Percentiles rank a stretch among this genome's conserved stretches.
phyloP scores from a whole-genome alignment of 2,888 invertebrate genomes.

The Himalopsyche japonica region DNA sequence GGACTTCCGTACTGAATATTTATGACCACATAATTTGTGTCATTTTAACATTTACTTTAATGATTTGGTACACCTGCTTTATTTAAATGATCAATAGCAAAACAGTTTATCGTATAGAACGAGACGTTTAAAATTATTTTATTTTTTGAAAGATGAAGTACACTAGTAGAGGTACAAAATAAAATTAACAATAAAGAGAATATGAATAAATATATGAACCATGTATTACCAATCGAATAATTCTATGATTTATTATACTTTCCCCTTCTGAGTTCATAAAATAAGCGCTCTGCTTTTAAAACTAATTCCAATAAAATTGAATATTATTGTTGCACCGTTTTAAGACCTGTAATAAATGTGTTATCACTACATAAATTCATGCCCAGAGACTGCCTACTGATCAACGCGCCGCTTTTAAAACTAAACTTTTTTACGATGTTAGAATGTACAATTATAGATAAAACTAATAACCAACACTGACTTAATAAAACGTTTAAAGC shows the following conservation, averaged over 20 bases:
- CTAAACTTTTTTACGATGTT: neutral
- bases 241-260: neutral
- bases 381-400: neutral
- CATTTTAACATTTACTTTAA: no score
- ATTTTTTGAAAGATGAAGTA: neutral
- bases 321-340: neutral
- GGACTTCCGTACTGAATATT: no score
- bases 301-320: neutral
- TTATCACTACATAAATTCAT: neutral
- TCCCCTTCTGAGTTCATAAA: neutral
- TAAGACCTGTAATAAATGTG: neutral
- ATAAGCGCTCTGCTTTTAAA: neutral
- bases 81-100: no score
- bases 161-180: neutral
- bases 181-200: neutral
- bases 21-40: no score
- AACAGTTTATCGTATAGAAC: no score
- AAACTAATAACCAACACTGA: no score
- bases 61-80: no score
- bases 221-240: neutral
- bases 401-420: neutral
- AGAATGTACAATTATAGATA: neutral
- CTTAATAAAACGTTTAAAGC: no score
- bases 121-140: no score
- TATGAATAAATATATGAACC: neutral